phyloP scores from a whole-genome alignment of 2,888 invertebrate species.

The Lasius fuliginosus region DNA sequence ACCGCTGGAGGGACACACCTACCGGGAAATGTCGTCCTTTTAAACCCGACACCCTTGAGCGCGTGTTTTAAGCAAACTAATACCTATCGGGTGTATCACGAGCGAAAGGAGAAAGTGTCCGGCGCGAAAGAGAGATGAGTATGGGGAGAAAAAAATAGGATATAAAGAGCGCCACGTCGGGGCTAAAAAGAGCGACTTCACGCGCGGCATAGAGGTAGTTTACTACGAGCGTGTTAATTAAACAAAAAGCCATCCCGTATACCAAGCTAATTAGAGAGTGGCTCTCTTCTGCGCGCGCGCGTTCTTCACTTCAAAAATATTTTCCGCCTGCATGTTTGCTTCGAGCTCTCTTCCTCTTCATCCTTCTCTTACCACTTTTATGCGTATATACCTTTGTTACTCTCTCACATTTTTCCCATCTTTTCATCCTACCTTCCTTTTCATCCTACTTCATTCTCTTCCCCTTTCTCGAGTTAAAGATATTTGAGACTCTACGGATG shows the following conservation, averaged over 20 bases:
- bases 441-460: slow-evolving; percentile 52
- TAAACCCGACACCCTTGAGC: slow-evolving; percentile 74
- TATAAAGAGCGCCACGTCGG: slow-evolving; percentile 58
- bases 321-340: slow-evolving; percentile 64
- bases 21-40: slow-evolving; percentile 55
- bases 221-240: slow-evolving; percentile 81
- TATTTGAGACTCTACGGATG: slow-evolving; percentile 29
- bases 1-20: slow-evolving; percentile 38
- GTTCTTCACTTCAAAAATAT: slow-evolving; percentile 76
- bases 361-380: slow-evolving; percentile 31
- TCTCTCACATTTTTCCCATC: slow-evolving; percentile 46
- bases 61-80: slow-evolving; percentile 74
- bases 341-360: slow-evolving; percentile 54
- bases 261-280: slow-evolving; percentile 81
- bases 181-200: slow-evolving; percentile 35
- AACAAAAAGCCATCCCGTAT: slow-evolving; percentile 81
- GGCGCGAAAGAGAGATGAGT: slow-evolving; percentile 18
- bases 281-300: slow-evolving; percentile 68
- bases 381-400: slow-evolving; percentile 56
- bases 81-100: slow-evolving; percentile 72
- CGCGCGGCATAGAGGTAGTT: slow-evolving; percentile 68
- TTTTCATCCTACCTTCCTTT: slow-evolving; percentile 28
- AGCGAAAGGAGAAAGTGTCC: slow-evolving; percentile 30
- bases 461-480: not conserved
- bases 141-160: slow-evolving; percentile 11